These are phyloP conservation scores for Takifugu rubripes DNA, from an alignment of 2,797 vertebrate genomes.

Conservation along the genomic window DNA sequence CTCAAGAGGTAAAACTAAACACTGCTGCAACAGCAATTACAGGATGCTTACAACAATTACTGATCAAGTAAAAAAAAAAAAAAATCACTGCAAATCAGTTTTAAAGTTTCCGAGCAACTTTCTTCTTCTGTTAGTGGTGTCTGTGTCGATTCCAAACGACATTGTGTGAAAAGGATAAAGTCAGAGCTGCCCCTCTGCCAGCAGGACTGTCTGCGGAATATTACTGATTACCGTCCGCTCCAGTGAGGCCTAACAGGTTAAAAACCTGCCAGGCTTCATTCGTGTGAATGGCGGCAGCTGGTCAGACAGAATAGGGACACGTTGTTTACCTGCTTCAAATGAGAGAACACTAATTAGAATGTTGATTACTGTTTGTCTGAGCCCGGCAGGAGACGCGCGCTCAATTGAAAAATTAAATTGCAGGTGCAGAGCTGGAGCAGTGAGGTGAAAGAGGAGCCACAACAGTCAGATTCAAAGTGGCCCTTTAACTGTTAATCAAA, in stretches of 20 bases:
- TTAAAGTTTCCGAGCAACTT: conserved; percentile 1
- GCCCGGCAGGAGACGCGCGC: conserved; percentile 15
- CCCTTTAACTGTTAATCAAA: too few species aligned
- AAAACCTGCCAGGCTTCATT: conserved; percentile 36
- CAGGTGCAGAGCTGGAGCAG: conserved; percentile 26
- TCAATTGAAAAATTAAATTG: conserved; percentile 38
- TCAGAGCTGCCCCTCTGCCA: too few species aligned
- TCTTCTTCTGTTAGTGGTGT: conserved; percentile 2
- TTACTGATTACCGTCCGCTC: too few species aligned
- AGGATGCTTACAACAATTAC: conserved; percentile 27
- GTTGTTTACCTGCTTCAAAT: conserved; percentile 58
- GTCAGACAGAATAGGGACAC: conserved; percentile 46
- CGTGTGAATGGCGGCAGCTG: conserved; percentile 50
- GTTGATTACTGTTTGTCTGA: conserved; percentile 54
- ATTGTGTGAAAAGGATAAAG: too few species aligned
- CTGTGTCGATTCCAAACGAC: too few species aligned
- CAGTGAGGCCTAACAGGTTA: not conserved
- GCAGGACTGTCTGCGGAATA: too few species aligned
- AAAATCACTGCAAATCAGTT: conserved; percentile 17
- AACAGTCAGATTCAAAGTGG: too few species aligned
- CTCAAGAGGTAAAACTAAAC: conserved; percentile 36
- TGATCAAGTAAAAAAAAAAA: conserved; percentile 9
- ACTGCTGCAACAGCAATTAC: conserved; percentile 34
- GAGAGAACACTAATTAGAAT: conserved; percentile 48
- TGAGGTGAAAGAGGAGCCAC: conserved; percentile 1